Percentiles rank a stretch among this genome's conserved stretches.
Evolutionary conservation across 2,797 vertebrate species (phyloP).

Genomic region (Chelon auratus): DNA sequence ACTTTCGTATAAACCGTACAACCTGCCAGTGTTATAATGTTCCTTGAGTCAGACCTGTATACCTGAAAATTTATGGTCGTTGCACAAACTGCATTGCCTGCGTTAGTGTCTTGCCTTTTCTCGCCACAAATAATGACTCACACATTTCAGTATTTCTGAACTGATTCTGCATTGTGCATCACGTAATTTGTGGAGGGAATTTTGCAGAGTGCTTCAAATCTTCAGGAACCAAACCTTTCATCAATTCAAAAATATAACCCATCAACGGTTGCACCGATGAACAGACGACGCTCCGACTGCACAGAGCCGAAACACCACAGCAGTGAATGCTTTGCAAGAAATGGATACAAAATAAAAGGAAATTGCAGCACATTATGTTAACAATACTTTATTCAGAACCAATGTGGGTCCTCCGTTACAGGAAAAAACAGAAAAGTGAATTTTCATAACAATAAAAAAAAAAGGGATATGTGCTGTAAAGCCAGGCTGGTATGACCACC

Average conservation of each 20-base stretch:
- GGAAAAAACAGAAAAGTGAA: slow-evolving; percentile 11
- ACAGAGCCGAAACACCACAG: background rate
- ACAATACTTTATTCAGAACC: background rate
- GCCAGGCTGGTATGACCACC: slow-evolving; percentile 29
- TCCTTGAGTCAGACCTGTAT: too few relatives aligned
- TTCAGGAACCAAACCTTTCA: background rate
- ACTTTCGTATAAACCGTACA: too few relatives aligned
- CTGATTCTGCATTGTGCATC: slow-evolving; percentile 4
- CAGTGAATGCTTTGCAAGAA: background rate
- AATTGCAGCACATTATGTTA: slow-evolving; percentile 10
- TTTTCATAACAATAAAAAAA: slow-evolving; percentile 20
- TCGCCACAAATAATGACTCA: background rate
- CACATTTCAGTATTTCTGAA: background rate
- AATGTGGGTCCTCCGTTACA: background rate
- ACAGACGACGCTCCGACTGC: background rate
- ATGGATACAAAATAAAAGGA: background rate
- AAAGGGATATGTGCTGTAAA: slow-evolving; percentile 39
- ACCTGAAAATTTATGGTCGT: background rate
- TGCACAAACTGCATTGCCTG: background rate
- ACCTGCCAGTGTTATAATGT: too few relatives aligned
- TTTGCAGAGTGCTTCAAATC: slow-evolving; percentile 2
- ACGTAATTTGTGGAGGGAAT: slow-evolving; percentile 4
- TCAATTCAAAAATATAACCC: background rate
- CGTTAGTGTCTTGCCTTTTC: background rate
- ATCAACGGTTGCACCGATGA: slow-evolving; percentile 1